phyloP scores from a whole-genome alignment of 2,113 vertebrate genomes.

The cattle (Bos taurus) region DNA sequence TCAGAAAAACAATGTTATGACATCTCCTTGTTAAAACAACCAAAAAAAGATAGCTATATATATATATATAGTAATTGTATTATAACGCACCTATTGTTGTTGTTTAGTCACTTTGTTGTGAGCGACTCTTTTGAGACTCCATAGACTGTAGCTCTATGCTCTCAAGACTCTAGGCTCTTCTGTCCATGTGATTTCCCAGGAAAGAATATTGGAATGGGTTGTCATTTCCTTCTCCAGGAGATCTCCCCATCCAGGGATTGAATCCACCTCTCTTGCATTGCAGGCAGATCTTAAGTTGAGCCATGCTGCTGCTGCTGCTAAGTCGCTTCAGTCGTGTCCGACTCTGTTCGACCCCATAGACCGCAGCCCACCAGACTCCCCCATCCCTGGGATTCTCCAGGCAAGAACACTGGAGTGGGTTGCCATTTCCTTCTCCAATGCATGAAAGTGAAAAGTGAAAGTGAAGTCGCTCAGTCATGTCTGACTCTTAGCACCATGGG shows the following conservation, averaged over 20 bases:
- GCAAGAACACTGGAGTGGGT: no score
- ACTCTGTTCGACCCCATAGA: no score
- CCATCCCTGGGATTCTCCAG: no score
- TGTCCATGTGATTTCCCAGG: background rate
- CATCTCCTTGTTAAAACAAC: background rate
- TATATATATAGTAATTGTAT: background rate
- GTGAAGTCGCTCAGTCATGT: no score
- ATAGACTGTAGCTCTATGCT: background rate
- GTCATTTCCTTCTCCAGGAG: background rate
- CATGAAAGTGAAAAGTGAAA: no score
- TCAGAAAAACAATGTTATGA: background rate
- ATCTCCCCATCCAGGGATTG: background rate
- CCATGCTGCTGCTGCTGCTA: background rate
- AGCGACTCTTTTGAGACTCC: accelerated
- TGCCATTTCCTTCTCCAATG: no score
- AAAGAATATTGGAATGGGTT: background rate
- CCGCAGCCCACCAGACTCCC: no score
- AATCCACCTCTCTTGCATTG: background rate
- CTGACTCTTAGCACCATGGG: background rate
- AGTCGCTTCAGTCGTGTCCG: no score
- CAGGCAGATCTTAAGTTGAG: background rate
- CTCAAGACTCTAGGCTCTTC: background rate
- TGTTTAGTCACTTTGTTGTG: background rate
- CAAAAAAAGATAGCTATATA: background rate
- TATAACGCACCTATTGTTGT: background rate